These are phyloP conservation scores for Rhizomys pruinosus DNA, from an alignment of 2,113 vertebrate species.

Conservation along the genomic window DNA sequence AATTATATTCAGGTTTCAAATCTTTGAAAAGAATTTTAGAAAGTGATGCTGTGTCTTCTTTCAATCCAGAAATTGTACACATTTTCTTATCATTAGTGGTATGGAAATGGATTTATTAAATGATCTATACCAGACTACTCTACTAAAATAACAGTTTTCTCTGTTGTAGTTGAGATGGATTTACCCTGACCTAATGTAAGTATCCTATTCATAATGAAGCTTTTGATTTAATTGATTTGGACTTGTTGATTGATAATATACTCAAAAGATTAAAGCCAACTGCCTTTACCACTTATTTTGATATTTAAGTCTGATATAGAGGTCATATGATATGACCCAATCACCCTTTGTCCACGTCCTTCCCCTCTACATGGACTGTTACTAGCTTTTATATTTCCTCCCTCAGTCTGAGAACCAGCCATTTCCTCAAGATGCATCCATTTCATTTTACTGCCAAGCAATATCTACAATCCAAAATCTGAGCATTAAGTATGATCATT, in stretches of 20 bases:
- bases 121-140: neutral
- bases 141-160: neutral
- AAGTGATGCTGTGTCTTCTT: neutral
- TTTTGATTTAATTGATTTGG: neutral
- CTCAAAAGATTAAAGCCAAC: neutral
- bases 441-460: neutral
- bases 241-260: neutral
- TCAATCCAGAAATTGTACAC: neutral
- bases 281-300: neutral
- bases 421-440: neutral
- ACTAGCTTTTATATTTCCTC: neutral
- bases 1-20: neutral
- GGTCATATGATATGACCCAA: neutral
- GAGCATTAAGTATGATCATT: neutral
- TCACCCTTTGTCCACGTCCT: neutral
- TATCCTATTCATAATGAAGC: neutral
- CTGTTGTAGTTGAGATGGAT: neutral
- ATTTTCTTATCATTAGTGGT: neutral
- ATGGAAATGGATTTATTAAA: neutral
- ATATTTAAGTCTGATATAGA: neutral
- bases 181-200: neutral
- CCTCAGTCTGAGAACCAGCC: neutral
- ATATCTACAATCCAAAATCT: neutral
- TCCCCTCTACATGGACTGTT: neutral
- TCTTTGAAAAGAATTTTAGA: neutral